Evolutionary conservation across 1,140 invertebrate species (phyloP).

Genomic region (Lordiphosa mommai): DNA sequence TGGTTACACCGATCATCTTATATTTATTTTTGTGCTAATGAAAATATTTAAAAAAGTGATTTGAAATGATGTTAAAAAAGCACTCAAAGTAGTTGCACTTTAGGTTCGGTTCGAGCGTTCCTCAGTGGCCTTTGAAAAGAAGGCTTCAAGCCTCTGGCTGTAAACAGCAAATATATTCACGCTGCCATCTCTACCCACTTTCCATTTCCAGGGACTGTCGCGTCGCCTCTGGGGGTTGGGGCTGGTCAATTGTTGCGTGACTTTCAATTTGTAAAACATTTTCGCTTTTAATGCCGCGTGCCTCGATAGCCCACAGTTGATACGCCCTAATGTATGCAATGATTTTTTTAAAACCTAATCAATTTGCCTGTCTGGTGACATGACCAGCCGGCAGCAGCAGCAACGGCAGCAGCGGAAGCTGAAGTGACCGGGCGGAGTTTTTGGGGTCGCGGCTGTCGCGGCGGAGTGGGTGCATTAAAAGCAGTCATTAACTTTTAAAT

Average conservation of each 20-base stretch:
- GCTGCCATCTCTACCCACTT: conserved; percentile 13
- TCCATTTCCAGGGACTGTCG: conserved; percentile 16
- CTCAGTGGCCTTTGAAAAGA: no score
- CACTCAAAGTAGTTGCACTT: no score
- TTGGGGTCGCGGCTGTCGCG: no score
- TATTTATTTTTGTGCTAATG: no score
- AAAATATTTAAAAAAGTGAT: no score
- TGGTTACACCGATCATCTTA: no score
- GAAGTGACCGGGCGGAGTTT: background rate
- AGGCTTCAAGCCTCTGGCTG: no score
- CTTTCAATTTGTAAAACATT: conserved; percentile 66
- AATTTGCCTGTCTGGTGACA: conserved; percentile 70
- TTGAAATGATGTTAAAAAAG: no score
- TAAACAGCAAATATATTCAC: background rate
- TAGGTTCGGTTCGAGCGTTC: no score
- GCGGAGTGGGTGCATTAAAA: conserved; percentile 64
- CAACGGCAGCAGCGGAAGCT: conserved; percentile 30
- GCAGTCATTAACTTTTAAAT: conserved; percentile 77
- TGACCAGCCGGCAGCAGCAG: conserved; percentile 24
- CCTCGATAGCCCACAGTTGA: conserved; percentile 1
- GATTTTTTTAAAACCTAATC: conserved; percentile 69
- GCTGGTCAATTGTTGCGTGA: conserved; percentile 69
- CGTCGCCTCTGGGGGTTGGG: background rate
- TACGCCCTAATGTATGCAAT: conserved; percentile 57
- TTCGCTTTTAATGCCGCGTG: conserved; percentile 32